These are phyloP conservation scores for Turnix velox DNA, from an alignment of 2,113 vertebrate species.

Conservation along the genomic window DNA sequence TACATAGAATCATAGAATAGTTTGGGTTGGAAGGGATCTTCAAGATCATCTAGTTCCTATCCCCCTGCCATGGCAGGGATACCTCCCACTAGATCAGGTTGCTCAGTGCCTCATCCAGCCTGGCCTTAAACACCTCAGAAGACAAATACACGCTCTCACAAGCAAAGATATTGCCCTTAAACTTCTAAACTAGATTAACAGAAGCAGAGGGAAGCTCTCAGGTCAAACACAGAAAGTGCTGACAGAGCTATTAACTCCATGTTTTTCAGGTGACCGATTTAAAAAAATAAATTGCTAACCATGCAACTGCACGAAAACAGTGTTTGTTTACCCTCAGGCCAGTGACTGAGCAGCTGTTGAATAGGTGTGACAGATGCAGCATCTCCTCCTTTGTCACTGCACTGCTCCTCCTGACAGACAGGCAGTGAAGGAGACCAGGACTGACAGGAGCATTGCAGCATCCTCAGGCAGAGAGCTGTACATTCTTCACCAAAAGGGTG, in stretches of 20 bases:
- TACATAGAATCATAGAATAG: no score
- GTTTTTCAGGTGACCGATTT: slow-evolving; percentile 16
- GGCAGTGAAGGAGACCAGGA: not conserved
- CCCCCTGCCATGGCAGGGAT: no score
- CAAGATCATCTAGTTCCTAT: no score
- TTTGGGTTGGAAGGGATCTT: no score
- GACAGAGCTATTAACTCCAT: not conserved
- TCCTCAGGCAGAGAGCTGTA: slow-evolving; percentile 12
- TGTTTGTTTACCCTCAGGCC: slow-evolving; percentile 10
- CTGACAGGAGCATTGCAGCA: not conserved
- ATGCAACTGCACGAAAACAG: not conserved
- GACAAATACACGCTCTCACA: not conserved
- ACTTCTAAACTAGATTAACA: not conserved
- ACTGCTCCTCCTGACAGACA: slow-evolving; percentile 3
- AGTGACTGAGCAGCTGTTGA: slow-evolving; percentile 8
- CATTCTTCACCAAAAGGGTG: no score
- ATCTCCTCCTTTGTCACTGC: not conserved
- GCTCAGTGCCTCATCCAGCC: no score
- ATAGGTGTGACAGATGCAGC: slow-evolving; percentile 33
- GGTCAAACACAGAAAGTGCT: not conserved
- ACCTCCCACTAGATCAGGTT: no score
- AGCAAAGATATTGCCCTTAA: not conserved
- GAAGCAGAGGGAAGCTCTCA: not conserved
- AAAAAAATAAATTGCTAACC: slow-evolving; percentile 25
- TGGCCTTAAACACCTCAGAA: no score